These are phyloP conservation scores for Gari tellinella DNA, from an alignment of 2,888 invertebrate genomes.

Conservation along the genomic window DNA sequence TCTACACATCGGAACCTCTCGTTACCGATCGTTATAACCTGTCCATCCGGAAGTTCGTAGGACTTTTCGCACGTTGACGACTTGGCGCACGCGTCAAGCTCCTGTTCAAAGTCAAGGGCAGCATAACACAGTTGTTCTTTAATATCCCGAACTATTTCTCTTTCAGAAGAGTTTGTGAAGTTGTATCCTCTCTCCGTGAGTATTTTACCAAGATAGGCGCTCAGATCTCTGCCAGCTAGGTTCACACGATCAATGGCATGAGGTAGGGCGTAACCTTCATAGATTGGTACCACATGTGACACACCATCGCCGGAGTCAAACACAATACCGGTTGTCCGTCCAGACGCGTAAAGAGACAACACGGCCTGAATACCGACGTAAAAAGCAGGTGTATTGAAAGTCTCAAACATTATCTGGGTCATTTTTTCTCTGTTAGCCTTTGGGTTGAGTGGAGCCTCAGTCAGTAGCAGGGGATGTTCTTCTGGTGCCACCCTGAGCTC, in stretches of 20 bases:
- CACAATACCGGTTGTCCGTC: conserved; percentile 90
- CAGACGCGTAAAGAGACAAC: conserved; percentile 75
- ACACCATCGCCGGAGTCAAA: conserved; percentile 76
- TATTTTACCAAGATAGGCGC: conserved; percentile 69
- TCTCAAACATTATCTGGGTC: conserved; percentile 66
- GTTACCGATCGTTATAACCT: conserved; percentile 82
- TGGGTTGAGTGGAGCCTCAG: conserved; percentile 49
- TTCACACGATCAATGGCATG: conserved; percentile 70
- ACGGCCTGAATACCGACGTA: conserved; percentile 78
- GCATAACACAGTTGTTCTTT: conserved; percentile 69
- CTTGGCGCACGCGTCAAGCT: conserved; percentile 74
- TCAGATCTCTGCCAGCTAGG: conserved; percentile 70
- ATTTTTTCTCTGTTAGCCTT: conserved; percentile 51
- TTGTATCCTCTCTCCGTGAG: conserved; percentile 83
- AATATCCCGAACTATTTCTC: conserved; percentile 62
- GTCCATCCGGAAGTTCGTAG: conserved; percentile 82
- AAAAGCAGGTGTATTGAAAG: conserved; percentile 70
- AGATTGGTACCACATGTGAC: conserved; percentile 93
- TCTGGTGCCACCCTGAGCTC: conserved; percentile 92
- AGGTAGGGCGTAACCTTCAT: conserved; percentile 87
- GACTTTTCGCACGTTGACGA: conserved; percentile 75
- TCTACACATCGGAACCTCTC: conserved; percentile 81
- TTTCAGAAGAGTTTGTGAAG: conserved; percentile 76
- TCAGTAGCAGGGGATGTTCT: conserved; percentile 89
- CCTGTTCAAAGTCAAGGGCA: conserved; percentile 64